Conservation (phyloP, 1,140 invertebrate species). For the Maniola jurtina region DNA sequence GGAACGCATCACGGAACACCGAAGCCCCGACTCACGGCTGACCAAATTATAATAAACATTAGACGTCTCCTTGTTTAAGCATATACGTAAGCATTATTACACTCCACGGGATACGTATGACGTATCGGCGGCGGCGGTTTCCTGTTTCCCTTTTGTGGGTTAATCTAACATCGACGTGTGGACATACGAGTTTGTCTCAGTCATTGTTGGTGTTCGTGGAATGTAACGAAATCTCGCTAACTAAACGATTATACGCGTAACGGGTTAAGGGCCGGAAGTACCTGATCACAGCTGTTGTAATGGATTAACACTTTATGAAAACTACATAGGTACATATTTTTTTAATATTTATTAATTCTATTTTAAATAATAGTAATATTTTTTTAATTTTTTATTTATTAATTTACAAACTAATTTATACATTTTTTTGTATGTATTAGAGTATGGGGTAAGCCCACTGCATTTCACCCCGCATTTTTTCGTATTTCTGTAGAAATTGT, state of each 20-base stretch:
- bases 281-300: background rate
- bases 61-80: constrained; percentile 34
- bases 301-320: background rate
- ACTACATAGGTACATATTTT: no score
- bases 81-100: constrained; percentile 43
- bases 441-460: no score
- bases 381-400: no score
- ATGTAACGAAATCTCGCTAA: constrained; percentile 33
- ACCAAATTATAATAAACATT: constrained; percentile 28
- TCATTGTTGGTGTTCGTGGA: constrained; percentile 29
- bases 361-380: no score
- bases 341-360: no score
- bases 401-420: no score
- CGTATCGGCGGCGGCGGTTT: constrained; percentile 37
- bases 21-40: background rate
- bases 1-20: background rate
- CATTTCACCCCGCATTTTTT: no score
- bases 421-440: no score
- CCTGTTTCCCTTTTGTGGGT: constrained; percentile 41
- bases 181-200: constrained; percentile 17
- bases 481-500: no score
- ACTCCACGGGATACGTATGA: constrained; percentile 34
- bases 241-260: constrained; percentile 22
- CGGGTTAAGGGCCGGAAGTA: background rate
- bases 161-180: constrained; percentile 33